A percentile compares a stretch with the other conserved stretches of the same genome.
Conservation (phyloP, 2,888 invertebrate genomes). For the Harmothoe impar region DNA sequence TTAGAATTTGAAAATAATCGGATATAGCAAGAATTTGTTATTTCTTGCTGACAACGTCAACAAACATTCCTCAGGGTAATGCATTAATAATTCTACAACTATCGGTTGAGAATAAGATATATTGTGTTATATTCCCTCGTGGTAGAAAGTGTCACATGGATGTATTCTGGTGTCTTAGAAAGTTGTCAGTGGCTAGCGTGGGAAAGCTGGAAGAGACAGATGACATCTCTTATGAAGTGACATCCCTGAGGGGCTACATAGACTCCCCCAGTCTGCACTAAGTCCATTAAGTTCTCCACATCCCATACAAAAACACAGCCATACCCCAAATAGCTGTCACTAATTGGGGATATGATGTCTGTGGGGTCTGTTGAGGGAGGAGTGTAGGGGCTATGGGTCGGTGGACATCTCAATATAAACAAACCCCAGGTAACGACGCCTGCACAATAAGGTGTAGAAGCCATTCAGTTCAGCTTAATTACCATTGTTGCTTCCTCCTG, state of each 20-base stretch:
- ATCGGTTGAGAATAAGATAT: no score
- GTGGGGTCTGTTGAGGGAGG: neutral
- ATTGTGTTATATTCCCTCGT: no score
- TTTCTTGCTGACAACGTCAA: no score
- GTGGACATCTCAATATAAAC: neutral
- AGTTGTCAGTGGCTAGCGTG: slow-evolving; percentile 38
- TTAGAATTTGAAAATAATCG: no score
- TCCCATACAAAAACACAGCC: slow-evolving; percentile 57
- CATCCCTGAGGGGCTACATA: slow-evolving; percentile 28
- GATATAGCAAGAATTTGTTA: no score
- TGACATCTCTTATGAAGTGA: slow-evolving; percentile 31
- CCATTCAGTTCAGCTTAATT: neutral
- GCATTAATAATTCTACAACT: no score
- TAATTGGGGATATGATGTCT: slow-evolving; percentile 60
- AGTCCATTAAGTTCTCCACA: slow-evolving; percentile 50
- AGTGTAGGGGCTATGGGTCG: neutral
- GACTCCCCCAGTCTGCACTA: slow-evolving; percentile 7
- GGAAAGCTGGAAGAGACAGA: neutral
- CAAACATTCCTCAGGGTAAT: no score
- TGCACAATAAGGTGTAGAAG: neutral
- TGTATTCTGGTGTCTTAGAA: neutral
- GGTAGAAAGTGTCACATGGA: no score
- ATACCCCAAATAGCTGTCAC: slow-evolving; percentile 57
- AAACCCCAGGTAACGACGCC: neutral
- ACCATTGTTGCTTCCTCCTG: neutral